These are phyloP conservation scores for Phthorimaea operculella DNA, from an alignment of 1,140 invertebrate genomes.

Conservation along the genomic window DNA sequence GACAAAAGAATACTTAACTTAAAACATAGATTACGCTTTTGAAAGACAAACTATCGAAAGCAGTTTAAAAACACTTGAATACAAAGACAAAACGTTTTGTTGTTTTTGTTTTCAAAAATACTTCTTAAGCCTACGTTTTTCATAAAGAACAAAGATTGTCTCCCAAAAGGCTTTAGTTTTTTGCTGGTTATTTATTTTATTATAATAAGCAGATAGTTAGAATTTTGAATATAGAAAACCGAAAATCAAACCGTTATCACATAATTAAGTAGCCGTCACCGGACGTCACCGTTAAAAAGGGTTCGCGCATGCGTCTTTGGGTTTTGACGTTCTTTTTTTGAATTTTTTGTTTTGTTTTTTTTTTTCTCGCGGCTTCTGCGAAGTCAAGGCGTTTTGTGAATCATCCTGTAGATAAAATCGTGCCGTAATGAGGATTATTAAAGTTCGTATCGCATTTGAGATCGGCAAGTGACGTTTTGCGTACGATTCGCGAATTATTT, in stretches of 20 bases:
- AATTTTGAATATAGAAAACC: too few species aligned
- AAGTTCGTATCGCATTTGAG: background rate
- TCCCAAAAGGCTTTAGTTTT: too few species aligned
- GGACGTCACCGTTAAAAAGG: background rate
- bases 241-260: constrained; percentile 1
- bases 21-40: too few species aligned
- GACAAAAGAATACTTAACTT: too few species aligned
- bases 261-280: background rate
- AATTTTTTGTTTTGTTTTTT: background rate
- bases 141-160: too few species aligned
- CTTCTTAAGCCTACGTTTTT: too few species aligned
- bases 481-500: background rate
- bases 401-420: background rate
- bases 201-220: too few species aligned
- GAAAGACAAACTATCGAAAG: too few species aligned
- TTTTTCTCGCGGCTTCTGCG: constrained; percentile 1
- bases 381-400: background rate
- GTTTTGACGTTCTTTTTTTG: background rate
- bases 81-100: too few species aligned
- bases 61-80: too few species aligned
- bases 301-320: constrained; percentile 2
- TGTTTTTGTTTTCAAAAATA: too few species aligned
- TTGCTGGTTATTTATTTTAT: too few species aligned
- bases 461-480: background rate
- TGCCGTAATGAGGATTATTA: background rate